Evolutionary conservation across 2,888 invertebrate genomes (phyloP).

Genomic region (Formica aserva): DNA sequence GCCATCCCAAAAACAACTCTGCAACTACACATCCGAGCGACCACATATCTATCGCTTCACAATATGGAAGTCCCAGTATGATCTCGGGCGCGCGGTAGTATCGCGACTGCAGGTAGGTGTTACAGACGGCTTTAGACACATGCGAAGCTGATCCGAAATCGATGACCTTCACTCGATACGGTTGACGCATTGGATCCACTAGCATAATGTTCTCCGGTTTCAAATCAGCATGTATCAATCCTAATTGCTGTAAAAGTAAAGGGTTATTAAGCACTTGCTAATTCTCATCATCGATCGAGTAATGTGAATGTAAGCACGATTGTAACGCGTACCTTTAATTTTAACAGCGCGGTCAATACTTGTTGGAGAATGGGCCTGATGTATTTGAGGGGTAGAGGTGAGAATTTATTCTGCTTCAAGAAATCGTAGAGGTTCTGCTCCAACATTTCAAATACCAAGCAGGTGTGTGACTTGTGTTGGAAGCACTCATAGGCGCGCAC

Average conservation of each 20-base stretch:
- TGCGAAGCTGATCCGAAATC: slow-evolving; percentile 99
- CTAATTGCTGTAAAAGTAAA: slow-evolving; percentile 93
- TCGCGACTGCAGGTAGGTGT: slow-evolving; percentile 99
- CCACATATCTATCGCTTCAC: slow-evolving; percentile 99
- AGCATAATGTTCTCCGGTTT: slow-evolving; percentile 99
- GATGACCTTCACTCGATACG: slow-evolving; percentile 99
- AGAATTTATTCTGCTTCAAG: slow-evolving; percentile 99
- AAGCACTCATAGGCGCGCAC: slow-evolving; percentile 99
- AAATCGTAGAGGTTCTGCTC: slow-evolving; percentile 99
- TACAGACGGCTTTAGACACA: slow-evolving; percentile 99
- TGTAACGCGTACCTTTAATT: slow-evolving; percentile 91
- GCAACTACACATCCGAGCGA: slow-evolving; percentile 99
- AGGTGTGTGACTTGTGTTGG: slow-evolving; percentile 99
- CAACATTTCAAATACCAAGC: slow-evolving; percentile 99
- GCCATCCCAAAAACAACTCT: slow-evolving; percentile 99
- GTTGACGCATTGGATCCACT: slow-evolving; percentile 98
- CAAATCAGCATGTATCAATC: slow-evolving; percentile 99
- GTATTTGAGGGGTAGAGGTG: slow-evolving; percentile 98
- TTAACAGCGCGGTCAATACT: slow-evolving; percentile 95
- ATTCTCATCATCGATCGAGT: neutral
- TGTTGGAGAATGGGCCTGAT: slow-evolving; percentile 99
- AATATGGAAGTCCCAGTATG: slow-evolving; percentile 98
- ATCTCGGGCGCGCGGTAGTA: slow-evolving; percentile 99
- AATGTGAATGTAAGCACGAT: too few species aligned
- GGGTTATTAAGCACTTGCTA: neutral